Conservation (phyloP, 2,113 vertebrate species). For the Bos taurus region ARS-UCD2.0 NC_037339.1:11417501-11418000, state of each 20-base stretch:
- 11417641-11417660: background rate
- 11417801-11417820: background rate
- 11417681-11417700: background rate
- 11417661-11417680: background rate
- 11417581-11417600: background rate
- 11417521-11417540: background rate
- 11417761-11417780: background rate
- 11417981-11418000: background rate
- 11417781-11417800: background rate
- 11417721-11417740: background rate
- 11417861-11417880: background rate
- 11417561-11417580: background rate
- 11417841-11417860: background rate
- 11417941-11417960: background rate
- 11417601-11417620: background rate
- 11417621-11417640: background rate
- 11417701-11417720: accelerated
- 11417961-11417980: background rate
- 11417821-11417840: background rate
- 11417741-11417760: background rate
- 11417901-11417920: background rate
- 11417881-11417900: background rate
- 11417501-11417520: background rate
- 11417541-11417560: background rate
- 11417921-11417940: background rate